Percentiles rank a stretch among this genome's conserved stretches.
phyloP scores from a whole-genome alignment of 2,113 vertebrate genomes.

The Pteropus alecto region DNA sequence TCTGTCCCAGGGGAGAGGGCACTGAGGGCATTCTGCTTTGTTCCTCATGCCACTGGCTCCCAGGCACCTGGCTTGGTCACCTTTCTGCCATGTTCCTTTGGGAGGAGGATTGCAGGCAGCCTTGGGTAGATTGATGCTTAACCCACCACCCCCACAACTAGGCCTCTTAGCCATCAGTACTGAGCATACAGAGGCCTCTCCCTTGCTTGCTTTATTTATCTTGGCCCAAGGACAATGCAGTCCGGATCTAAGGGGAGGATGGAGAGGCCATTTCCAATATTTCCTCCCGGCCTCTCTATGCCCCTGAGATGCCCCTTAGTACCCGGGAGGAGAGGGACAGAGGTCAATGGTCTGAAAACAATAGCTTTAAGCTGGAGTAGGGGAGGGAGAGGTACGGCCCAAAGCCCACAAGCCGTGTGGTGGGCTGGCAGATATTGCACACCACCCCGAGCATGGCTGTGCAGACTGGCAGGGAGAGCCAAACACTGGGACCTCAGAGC shows the following conservation, averaged over 20 bases:
- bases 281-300: constrained; percentile 53
- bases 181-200: constrained; percentile 73
- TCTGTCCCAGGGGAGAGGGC: neutral
- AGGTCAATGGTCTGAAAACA: constrained; percentile 68
- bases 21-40: neutral
- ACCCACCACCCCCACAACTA: rapidly evolving
- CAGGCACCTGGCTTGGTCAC: neutral
- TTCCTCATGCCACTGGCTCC: neutral
- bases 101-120: neutral
- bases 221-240: constrained; percentile 77
- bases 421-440: neutral
- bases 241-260: constrained; percentile 72
- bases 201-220: constrained; percentile 82
- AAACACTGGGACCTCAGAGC: neutral
- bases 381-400: neutral
- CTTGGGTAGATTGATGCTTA: neutral
- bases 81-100: neutral
- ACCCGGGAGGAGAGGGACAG: constrained; percentile 45
- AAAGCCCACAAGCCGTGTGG: neutral
- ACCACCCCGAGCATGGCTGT: neutral
- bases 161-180: constrained; percentile 44
- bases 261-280: constrained; percentile 78
- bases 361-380: constrained; percentile 15
- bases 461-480: neutral
- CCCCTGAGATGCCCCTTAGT: constrained; percentile 59